Evolutionary conservation across 2,113 vertebrate genomes (phyloP).

Genomic region (Archilochus colubris): DNA sequence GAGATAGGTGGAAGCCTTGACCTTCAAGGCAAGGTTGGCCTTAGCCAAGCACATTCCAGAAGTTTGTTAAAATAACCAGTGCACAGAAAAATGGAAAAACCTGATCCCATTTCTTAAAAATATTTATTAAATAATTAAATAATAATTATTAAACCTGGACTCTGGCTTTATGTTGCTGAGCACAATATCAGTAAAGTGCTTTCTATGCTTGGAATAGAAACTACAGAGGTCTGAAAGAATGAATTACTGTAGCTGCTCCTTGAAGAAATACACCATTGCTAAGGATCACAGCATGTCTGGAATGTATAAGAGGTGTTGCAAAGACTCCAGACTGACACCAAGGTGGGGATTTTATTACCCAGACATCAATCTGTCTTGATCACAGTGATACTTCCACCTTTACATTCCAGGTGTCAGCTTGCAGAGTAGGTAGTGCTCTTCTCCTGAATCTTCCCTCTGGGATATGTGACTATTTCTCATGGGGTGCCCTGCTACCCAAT

Average conservation of each 20-base stretch:
- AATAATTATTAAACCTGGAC: not conserved
- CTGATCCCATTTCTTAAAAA: not conserved
- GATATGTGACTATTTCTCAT: not conserved
- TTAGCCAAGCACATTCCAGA: not conserved
- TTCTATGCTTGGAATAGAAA: not conserved
- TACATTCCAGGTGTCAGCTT: not conserved
- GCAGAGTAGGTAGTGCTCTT: not conserved
- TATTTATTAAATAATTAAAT: not conserved
- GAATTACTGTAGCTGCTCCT: not conserved
- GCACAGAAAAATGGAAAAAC: not conserved
- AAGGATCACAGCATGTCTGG: not conserved
- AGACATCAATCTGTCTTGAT: not conserved
- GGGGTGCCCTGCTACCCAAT: not conserved
- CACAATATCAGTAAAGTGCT: not conserved
- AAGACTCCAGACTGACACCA: not conserved
- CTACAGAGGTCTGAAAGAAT: not conserved
- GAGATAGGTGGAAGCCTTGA: not conserved
- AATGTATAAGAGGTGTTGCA: not conserved
- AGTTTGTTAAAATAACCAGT: not conserved
- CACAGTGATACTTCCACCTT: not conserved
- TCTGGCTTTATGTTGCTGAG: not conserved
- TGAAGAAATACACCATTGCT: not conserved
- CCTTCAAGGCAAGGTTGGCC: not conserved
- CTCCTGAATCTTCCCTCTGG: not conserved
- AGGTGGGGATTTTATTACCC: not conserved